Evolutionary conservation across 2,888 invertebrate species (phyloP), one percentile per base, ranked within the genome.

Genomic region (Cephus sareptanus): DNA sequence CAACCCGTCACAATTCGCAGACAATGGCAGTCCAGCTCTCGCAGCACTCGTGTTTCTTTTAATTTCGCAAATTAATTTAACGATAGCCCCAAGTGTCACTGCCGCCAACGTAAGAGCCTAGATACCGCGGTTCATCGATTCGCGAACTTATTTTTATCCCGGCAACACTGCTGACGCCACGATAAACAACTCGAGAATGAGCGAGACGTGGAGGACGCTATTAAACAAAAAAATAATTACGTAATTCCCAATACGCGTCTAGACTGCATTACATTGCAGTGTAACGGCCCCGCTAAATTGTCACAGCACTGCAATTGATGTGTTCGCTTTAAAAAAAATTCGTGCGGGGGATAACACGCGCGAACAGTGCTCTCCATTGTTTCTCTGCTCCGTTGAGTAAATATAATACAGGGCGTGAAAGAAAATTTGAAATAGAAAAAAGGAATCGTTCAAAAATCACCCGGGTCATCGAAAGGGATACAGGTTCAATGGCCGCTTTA

Each of bases 401-500:
- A 23, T 56, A 23, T 56, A 56, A 56, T 56, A 23, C 23, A 2
- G 0, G 33, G 23, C 15, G 56, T 2, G 56, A 56, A 56, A 23
- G 56, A 56, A 56, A 56, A 56, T 56, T 56, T 9, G 56, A 56
- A 23, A 56, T 23, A 56, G 4, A 40, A 40, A 40, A 40, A 15
- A 56, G 13, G 13, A 37, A 56, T 56, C 15, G 23, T 56, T 56
- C 56, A 9, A 56, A 56, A 23, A 9, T 56, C 23, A 56, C 2
- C 56, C 4, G 23, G 56, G 56, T 23, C 56, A 23, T 56, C 56
- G 56, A 23, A 9, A 56, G 56, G 56, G 56, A 23, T 23, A 56
- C 23, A 56, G 9, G 56, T 56, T 56, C 56, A 56, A 33, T n/a
- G n/a, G n/a, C 68, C 75, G 75, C 75, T 31, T 75, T 75, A 56